Base-by-base conservation (phyloP, 2,113 vertebrate genomes). In the Telmatochromis brachygnathus region DNA sequence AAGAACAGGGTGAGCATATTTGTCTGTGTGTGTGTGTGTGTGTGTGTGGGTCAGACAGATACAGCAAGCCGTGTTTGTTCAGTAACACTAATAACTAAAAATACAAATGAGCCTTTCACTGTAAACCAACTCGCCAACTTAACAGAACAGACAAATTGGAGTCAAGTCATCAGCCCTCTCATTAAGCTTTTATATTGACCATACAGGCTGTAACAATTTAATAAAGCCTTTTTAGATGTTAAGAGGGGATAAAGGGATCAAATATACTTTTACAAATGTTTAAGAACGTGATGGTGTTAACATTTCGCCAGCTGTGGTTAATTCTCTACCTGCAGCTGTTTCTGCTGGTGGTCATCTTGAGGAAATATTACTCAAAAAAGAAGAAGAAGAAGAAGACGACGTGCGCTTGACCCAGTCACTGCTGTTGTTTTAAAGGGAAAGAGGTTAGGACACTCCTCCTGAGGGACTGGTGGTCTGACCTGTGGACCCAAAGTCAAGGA, bases 371-470 rank as follows among this genome's bases (percentile, higher is more conserved):
- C 73, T 84, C 42, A 80, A 91, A 88, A 21, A 65, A 77, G 14
- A 30, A 62, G 45, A 90, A 88, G n/a, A 73, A 91, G 58, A 91
- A 79, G 90, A 87, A 47, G 83, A 58, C 49, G 75, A 92, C 83
- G 88, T 77, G 90, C 73, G 13, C 81, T 53, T 93, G 93, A 93
- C 91, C 91, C 58, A 8, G 91, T 58, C 88, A 65, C 81, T 81
- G 84, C 89, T 96, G 94, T 95, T 96, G 88, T 95, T 96, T 94
- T 92, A 92, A 91, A 94, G 87, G 84, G 87, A 92, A 70, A 88
- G 83, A 92, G 91, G 94, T 95, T 91, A 93, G 81, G 91, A 94
- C 92, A 79, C 86, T 68, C 39, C 86, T 92, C 93, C 94, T 91
- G 55, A 84, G 95, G 91, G 94, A 90, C 73, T 47, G 23, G 73